These are phyloP conservation scores for Hycleus cichorii DNA, from an alignment of 1,140 invertebrate genomes.

Conservation along the genomic window DNA sequence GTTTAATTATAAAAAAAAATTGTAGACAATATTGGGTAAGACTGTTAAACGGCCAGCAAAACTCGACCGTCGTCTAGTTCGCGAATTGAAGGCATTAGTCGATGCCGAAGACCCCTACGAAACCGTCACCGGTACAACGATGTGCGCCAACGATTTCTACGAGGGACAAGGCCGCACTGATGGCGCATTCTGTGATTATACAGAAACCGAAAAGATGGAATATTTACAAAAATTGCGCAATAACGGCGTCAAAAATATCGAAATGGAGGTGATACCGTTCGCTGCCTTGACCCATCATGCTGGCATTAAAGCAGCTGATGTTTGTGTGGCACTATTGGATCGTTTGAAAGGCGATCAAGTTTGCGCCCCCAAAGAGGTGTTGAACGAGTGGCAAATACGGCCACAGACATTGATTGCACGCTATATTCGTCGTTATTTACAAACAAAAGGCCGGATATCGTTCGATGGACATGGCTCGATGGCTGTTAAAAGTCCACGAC, in stretches of 20 bases:
- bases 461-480: constrained; percentile 68
- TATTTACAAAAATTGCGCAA: constrained; percentile 73
- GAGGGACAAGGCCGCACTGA: constrained; percentile 96
- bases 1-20: background rate
- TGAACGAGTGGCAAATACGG: constrained; percentile 88
- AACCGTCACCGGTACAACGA: constrained; percentile 79
- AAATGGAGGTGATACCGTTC: constrained; percentile 94
- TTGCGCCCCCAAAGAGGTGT: constrained; percentile 75
- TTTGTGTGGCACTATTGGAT: constrained; percentile 92
- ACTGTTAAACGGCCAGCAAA: constrained; percentile 70
- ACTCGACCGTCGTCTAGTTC: constrained; percentile 69
- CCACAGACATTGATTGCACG: constrained; percentile 82
- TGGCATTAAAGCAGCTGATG: constrained; percentile 85
- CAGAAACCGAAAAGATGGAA: constrained; percentile 79
- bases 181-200: constrained; percentile 95
- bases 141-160: constrained; percentile 97
- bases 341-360: constrained; percentile 93
- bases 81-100: constrained; percentile 68
- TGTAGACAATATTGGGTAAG: constrained; percentile 75
- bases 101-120: constrained; percentile 76
- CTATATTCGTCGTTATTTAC: constrained; percentile 79
- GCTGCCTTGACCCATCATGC: constrained; percentile 90
- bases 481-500: constrained; percentile 71
- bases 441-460: constrained; percentile 62
- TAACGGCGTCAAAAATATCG: constrained; percentile 87